phyloP scores from a whole-genome alignment of 2,888 invertebrate species.

The Heliconius hortense region DNA sequence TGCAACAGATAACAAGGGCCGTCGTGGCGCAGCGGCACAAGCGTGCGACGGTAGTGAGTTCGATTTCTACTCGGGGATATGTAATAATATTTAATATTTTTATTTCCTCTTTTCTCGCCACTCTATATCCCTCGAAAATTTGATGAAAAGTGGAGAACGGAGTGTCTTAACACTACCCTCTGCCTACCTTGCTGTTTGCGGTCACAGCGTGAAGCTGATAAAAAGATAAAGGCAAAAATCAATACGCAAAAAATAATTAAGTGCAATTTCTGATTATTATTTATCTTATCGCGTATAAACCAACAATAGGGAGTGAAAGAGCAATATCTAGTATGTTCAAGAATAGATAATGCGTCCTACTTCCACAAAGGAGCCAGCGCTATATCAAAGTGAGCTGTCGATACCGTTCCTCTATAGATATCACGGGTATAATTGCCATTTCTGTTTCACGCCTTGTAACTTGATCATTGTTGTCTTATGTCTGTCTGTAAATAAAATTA shows the following conservation, averaged over 20 bases:
- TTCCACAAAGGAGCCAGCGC: conserved; percentile 3
- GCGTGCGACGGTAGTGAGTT: too few relatives aligned
- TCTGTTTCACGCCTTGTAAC: conserved; percentile 1
- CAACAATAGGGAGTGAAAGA: neutral
- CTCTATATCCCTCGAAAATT: too few relatives aligned
- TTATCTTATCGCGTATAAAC: neutral
- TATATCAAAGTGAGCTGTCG: conserved; percentile 16
- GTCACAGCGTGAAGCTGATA: too few relatives aligned
- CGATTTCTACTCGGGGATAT: too few relatives aligned
- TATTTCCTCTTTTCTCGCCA: too few relatives aligned
- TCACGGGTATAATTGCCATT: conserved; percentile 16
- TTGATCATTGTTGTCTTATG: neutral
- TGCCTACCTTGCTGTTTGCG: too few relatives aligned
- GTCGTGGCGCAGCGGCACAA: too few relatives aligned
- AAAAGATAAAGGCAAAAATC: neutral
- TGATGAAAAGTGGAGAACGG: too few relatives aligned
- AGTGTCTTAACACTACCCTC: too few relatives aligned
- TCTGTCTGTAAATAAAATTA: neutral
- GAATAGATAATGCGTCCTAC: conserved; percentile 12
- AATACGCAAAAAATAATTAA: neutral
- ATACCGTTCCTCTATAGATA: conserved; percentile 5
- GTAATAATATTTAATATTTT: too few relatives aligned
- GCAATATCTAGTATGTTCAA: conserved; percentile 16
- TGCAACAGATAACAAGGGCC: too few relatives aligned
- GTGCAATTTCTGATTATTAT: neutral